Evolutionary conservation across 2,113 vertebrate species (phyloP), one percentile per base, ranked within the genome.

Genomic region (Poeciliopsis retropinna): DNA sequence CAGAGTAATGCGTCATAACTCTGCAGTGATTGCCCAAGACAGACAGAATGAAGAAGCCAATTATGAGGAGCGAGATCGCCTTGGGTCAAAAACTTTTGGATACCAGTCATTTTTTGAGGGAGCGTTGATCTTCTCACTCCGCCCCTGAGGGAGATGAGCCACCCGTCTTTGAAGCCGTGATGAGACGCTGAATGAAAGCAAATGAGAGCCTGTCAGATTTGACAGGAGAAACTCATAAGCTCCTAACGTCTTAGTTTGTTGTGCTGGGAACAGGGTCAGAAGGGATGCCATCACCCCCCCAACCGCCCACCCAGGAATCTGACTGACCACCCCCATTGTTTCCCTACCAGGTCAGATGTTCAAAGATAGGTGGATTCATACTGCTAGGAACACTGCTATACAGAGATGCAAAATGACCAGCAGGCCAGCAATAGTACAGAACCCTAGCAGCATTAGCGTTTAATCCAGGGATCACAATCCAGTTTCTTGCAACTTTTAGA

Each of bases 111-210:
- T 91, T 90, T 92, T 88, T 79, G 72, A 82, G 87, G 81, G 83
- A 86, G 22, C 82, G 73, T 80, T 80, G 92, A 90, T 89, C 85
- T 86, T 82, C 74, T 86, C 60, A 27, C 65, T 73, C 62, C 84
- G 76, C 85, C 84, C 60, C 70, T 3, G 62, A 69, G 89, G 89
- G 79, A 85, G 89, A 88, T 80, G 79, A 92, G 85, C 83, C 72
- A 85, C 83, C 89, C 27, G 64, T 79, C 88, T 93, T 92, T 93
- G 92, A 93, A 92, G 88, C 89, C 8, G 69, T 87, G 90, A 91
- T 85, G 91, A 91, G 88, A 90, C 27, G 87, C 87, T 86, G 91
- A 92, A 91, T 89, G 89, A 92, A 89, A 90, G 90, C 87, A 90
- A 92, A 92, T 86, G 86, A 90, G 84, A 78, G 79, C 90, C 91